Evolutionary conservation across 2,888 invertebrate species (phyloP).

Genomic region (Globia sparganii): DNA sequence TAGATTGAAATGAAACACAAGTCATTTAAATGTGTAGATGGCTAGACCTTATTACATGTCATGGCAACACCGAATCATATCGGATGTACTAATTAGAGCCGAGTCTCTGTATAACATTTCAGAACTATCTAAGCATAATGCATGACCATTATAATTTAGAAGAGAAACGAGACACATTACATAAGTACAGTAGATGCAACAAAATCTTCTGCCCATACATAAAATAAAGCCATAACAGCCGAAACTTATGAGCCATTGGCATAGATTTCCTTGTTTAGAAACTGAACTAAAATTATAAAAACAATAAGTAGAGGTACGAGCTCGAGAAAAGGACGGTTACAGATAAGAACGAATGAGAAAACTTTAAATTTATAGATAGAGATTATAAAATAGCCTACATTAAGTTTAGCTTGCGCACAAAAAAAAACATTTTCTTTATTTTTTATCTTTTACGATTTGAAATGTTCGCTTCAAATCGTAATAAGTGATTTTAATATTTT

Average conservation of each 20-base stretch:
- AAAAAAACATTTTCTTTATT: not conserved
- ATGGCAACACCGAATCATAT: conserved; percentile 17
- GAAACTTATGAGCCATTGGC: not conserved
- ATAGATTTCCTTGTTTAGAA: not conserved
- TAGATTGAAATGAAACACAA: not conserved
- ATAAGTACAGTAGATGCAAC: not conserved
- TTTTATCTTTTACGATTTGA: too few relatives aligned
- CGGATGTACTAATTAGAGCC: conserved; percentile 42
- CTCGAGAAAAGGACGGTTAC: not conserved
- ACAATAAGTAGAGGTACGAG: not conserved
- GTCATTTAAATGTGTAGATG: not conserved
- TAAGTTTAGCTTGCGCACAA: not conserved
- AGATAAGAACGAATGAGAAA: too few relatives aligned
- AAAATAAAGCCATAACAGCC: not conserved
- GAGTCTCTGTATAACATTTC: conserved; percentile 13
- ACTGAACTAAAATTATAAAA: not conserved
- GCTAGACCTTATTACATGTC: not conserved
- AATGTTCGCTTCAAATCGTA: too few relatives aligned
- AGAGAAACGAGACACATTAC: conserved; percentile 2
- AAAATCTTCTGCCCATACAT: not conserved
- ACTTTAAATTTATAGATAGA: too few relatives aligned
- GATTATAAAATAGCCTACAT: too few relatives aligned
- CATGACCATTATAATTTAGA: conserved; percentile 14
- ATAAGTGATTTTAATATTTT: conserved; percentile 8
- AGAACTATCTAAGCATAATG: conserved; percentile 8